Evolutionary conservation across 1,140 invertebrate species (phyloP).

Genomic region (Cotesia typhae): DNA sequence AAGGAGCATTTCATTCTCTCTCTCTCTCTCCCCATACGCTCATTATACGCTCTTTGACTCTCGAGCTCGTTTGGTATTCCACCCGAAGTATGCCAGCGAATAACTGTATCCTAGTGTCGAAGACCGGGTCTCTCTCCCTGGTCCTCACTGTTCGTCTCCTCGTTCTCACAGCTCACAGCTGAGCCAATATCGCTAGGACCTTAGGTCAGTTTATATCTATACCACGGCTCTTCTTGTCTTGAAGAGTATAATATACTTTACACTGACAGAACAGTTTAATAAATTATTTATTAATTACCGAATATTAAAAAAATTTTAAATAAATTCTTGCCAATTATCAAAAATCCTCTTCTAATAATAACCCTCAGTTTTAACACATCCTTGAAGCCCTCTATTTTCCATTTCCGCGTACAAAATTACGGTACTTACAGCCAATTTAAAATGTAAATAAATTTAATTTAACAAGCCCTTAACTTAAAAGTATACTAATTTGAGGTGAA

Average conservation of each 20-base stretch:
- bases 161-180: background rate
- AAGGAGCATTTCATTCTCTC: background rate
- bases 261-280: no score
- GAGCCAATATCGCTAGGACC: conserved; percentile 17
- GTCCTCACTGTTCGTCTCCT: background rate
- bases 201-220: background rate
- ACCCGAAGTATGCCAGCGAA: conserved; percentile 52
- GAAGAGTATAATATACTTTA: no score
- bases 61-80: conserved; percentile 48
- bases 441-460: no score
- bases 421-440: no score
- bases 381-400: no score
- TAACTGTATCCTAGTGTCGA: conserved; percentile 53
- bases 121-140: conserved; percentile 48
- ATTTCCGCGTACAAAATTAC: no score
- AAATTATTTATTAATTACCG: no score
- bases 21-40: no score
- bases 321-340: no score
- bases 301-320: no score
- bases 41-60: conserved; percentile 26
- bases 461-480: background rate
- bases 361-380: no score
- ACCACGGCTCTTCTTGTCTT: background rate
- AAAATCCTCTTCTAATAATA: no score
- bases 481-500: background rate